Evolutionary conservation across 1,140 invertebrate species (phyloP).

Genomic region (Drosophila kepulauana): DNA sequence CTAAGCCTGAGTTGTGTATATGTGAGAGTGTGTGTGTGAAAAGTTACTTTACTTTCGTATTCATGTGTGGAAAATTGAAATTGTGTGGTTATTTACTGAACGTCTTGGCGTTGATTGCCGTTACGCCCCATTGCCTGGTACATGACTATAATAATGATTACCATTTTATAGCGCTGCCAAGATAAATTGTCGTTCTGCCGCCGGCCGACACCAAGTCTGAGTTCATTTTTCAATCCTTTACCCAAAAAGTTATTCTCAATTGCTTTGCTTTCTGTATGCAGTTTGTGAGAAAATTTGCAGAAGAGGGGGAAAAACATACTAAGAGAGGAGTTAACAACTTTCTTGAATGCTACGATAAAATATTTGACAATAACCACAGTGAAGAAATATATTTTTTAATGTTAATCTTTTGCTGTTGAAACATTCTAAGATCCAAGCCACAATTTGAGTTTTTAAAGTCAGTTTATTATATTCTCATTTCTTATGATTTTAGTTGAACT

Average conservation of each 20-base stretch:
- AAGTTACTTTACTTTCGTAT: conserved; percentile 31
- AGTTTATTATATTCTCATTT: no score
- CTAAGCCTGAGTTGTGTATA: neutral
- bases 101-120: conserved; percentile 77
- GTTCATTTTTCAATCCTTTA: conserved; percentile 59
- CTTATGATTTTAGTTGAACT: no score
- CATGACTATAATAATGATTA: conserved; percentile 82
- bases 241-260: conserved; percentile 28
- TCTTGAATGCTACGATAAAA: neutral
- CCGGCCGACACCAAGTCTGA: conserved; percentile 40
- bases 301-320: neutral
- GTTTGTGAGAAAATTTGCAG: neutral
- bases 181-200: conserved; percentile 63
- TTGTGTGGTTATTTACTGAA: conserved; percentile 75
- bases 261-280: neutral
- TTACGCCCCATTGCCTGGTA: conserved; percentile 79
- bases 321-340: neutral
- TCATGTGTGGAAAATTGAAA: conserved; percentile 75
- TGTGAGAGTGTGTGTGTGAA: conserved; percentile 4
- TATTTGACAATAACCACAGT: no score
- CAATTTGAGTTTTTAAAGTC: no score
- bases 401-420: no score
- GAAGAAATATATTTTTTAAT: no score
- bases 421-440: no score
- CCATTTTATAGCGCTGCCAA: conserved; percentile 66